These are phyloP conservation scores for Heterocephalus glaber DNA, from an alignment of 2,113 vertebrate species.

Conservation along the genomic window DNA sequence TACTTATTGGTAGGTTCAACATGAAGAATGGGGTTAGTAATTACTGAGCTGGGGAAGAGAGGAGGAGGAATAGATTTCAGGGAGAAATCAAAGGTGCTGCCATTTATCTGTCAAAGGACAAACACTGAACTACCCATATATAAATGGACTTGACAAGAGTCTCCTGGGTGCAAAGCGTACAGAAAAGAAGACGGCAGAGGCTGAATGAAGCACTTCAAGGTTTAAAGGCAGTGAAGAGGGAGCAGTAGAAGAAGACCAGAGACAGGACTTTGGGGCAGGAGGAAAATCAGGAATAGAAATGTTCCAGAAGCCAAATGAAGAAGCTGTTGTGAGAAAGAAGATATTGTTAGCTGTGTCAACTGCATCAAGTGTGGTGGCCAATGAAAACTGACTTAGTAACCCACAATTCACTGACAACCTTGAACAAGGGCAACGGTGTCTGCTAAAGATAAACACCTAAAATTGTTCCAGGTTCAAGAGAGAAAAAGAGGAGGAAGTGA, in stretches of 20 bases:
- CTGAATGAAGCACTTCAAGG: not conserved
- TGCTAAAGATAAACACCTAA: not conserved
- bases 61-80: not conserved
- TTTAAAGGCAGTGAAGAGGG: not conserved
- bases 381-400: not conserved
- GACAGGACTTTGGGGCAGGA: not conserved
- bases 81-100: not conserved
- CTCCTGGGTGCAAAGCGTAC: not conserved
- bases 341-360: not conserved
- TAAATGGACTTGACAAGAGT: not conserved
- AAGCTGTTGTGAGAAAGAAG: not conserved
- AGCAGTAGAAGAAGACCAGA: not conserved
- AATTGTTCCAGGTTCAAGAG: not conserved
- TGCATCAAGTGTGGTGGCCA: not conserved
- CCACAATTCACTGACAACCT: not conserved
- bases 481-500: not conserved
- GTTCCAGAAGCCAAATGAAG: not conserved
- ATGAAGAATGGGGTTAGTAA: not conserved
- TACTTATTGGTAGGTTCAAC: not conserved
- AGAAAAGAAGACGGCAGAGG: not conserved
- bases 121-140: not conserved
- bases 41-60: not conserved
- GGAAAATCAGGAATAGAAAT: not conserved
- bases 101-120: not conserved
- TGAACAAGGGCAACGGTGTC: not conserved